phyloP scores from a whole-genome alignment of 2,888 invertebrate species.

The Chironomus riparius region DNA sequence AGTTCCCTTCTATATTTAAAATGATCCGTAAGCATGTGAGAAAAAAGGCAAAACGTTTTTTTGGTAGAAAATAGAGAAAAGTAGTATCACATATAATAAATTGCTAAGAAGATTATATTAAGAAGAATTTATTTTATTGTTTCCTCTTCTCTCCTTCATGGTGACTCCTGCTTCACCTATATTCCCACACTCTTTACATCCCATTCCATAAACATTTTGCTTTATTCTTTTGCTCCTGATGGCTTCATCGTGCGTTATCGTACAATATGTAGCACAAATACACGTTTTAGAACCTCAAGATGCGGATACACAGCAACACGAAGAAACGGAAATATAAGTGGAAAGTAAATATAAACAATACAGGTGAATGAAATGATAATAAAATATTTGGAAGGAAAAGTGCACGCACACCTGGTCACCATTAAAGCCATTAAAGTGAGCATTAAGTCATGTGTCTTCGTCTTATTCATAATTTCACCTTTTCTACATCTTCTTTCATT shows the following conservation, averaged over 20 bases:
- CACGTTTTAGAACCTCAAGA: no score
- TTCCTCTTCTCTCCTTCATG: not conserved
- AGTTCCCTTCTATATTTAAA: no score
- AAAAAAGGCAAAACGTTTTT: no score
- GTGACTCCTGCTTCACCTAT: no score
- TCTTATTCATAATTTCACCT: not conserved
- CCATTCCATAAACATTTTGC: no score
- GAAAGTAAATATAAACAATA: not conserved
- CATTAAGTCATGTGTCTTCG: constrained; percentile 17
- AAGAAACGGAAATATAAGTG: not conserved
- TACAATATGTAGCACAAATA: no score
- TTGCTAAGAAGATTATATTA: constrained; percentile 18
- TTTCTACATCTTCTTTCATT: not conserved
- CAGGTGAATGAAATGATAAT: not conserved
- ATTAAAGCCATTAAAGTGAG: not conserved
- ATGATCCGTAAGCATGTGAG: no score
- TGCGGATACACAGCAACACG: no score
- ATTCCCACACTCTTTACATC: no score
- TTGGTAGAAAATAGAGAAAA: not conserved
- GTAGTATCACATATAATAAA: constrained; percentile 18
- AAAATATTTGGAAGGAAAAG: not conserved
- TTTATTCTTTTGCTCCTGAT: no score
- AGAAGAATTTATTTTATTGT: constrained; percentile 25
- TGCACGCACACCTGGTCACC: constrained; percentile 11
- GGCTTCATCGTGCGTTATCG: no score